These are phyloP conservation scores for Apostichopus japonicus DNA, from an alignment of 35 echinoderm and acorn worm species.

Conservation along the genomic window DNA sequence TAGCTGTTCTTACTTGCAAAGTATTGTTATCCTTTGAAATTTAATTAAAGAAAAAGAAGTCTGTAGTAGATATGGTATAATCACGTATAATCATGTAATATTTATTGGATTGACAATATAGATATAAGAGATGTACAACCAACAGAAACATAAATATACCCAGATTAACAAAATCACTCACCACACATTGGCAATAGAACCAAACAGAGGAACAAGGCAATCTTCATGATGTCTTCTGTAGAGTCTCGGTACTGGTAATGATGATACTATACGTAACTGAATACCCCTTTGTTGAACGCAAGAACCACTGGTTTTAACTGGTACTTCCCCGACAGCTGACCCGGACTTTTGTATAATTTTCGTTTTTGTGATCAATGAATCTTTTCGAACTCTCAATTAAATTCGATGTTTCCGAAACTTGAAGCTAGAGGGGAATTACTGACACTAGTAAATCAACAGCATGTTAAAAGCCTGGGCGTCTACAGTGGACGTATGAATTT, in stretches of 20 bases:
- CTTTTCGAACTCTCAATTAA: neutral
- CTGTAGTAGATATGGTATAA: no score
- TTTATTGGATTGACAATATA: no score
- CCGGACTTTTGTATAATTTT: no score
- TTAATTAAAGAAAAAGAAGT: no score
- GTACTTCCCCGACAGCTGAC: neutral
- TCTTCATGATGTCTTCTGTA: slow-evolving; percentile 16
- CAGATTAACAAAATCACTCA: neutral
- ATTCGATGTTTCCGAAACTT: slow-evolving; percentile 22
- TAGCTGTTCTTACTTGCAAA: no score
- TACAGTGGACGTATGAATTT: slow-evolving; percentile 17
- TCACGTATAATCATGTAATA: no score
- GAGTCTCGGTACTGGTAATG: neutral
- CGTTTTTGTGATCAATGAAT: no score
- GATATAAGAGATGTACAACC: no score
- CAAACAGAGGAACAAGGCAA: slow-evolving; percentile 23
- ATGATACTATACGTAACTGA: no score
- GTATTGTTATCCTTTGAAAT: no score
- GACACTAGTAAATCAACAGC: neutral
- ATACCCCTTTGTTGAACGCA: no score
- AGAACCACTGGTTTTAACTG: neutral
- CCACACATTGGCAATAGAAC: slow-evolving; percentile 3
- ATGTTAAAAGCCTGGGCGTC: neutral
- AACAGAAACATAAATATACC: no score
- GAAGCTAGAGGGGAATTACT: neutral